Conservation (phyloP, 2,888 invertebrate species). For the Oligia latruncula region DNA sequence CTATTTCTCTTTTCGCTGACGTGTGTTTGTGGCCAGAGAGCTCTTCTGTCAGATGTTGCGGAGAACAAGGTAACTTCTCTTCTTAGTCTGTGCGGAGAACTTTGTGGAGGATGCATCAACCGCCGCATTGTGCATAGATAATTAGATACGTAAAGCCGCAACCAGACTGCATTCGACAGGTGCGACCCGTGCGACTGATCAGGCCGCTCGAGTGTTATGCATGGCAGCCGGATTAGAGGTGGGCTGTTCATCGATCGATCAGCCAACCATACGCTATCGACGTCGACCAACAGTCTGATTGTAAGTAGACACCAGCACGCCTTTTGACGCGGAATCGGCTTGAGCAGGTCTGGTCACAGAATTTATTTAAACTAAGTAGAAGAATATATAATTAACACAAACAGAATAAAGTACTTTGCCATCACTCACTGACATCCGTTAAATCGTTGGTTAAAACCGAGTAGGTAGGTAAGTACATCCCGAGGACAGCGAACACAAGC, state of each 20-base stretch:
- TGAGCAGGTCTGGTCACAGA: background rate
- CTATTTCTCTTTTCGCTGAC: constrained; percentile 62
- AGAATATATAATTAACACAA: too few relatives aligned
- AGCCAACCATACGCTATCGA: background rate
- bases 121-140: constrained; percentile 10
- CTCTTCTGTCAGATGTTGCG: constrained; percentile 47
- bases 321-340: background rate
- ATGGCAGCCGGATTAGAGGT: background rate
- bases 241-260: background rate
- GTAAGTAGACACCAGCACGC: background rate
- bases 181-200: too few relatives aligned
- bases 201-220: background rate
- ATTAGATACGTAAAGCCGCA: background rate
- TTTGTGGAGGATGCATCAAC: constrained; percentile 16
- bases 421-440: too few relatives aligned
- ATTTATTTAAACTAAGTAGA: too few relatives aligned
- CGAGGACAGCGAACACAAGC: too few relatives aligned
- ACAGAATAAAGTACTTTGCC: too few relatives aligned
- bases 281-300: background rate
- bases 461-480: too few relatives aligned
- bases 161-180: background rate
- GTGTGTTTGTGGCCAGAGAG: constrained; percentile 65
- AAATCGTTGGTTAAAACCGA: too few relatives aligned
- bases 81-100: background rate
- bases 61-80: background rate